Evolutionary conservation across 2,113 vertebrate species (phyloP).

Genomic region (Syngnathoides biaculeatus): DNA sequence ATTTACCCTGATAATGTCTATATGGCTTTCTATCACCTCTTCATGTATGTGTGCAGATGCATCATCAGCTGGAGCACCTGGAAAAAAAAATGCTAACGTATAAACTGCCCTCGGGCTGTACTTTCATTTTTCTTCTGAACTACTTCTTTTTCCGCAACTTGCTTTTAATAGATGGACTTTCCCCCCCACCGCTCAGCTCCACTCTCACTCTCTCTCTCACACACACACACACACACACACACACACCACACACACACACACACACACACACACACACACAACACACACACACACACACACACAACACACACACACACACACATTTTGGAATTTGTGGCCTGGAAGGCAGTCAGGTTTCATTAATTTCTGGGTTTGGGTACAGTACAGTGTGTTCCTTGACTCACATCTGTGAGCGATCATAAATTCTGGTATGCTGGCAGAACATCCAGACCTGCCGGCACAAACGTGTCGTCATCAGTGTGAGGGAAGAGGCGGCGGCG

Average conservation of each 20-base stretch:
- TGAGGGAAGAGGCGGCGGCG: slow-evolving; percentile 81
- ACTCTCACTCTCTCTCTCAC: too few relatives aligned
- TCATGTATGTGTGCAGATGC: slow-evolving; percentile 4
- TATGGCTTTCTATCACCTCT: not conserved
- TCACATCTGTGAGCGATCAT: slow-evolving; percentile 99
- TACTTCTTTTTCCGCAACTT: slow-evolving; percentile 58
- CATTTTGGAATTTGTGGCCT: slow-evolving; percentile 84
- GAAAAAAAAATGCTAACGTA: slow-evolving; percentile 27
- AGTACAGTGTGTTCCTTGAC: slow-evolving; percentile 99
- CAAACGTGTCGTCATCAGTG: slow-evolving; percentile 92
- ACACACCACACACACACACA: slow-evolving; percentile 16
- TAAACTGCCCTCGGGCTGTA: slow-evolving; percentile 50
- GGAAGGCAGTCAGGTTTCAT: slow-evolving; percentile 95
- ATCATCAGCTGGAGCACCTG: slow-evolving; percentile 47
- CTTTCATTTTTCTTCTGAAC: slow-evolving; percentile 56
- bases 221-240: too few relatives aligned
- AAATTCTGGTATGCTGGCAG: slow-evolving; percentile 99
- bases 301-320: slow-evolving; percentile 34
- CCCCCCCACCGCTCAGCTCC: slow-evolving; percentile 22
- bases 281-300: slow-evolving; percentile 43
- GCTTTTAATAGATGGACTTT: slow-evolving; percentile 60
- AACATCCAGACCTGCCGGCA: slow-evolving; percentile 99
- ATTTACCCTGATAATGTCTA: too few relatives aligned
- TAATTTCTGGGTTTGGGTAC: slow-evolving; percentile 99
- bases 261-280: too few relatives aligned